Conservation (phyloP, 2,113 vertebrate species). For the Pycnonotus jocosus region DNA sequence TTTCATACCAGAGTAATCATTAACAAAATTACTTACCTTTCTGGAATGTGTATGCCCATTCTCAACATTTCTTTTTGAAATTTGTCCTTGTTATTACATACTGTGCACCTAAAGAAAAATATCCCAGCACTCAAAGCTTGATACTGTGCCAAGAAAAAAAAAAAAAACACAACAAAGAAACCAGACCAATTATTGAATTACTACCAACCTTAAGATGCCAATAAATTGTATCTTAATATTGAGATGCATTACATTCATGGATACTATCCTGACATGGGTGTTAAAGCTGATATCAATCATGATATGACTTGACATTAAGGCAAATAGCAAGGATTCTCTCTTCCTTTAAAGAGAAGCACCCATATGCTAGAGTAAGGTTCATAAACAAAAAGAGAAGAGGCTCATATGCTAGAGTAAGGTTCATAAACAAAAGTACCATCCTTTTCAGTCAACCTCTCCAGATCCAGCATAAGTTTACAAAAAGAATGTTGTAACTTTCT, state of each 20-base stretch:
- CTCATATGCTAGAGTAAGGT: neutral
- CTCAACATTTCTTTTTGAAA: slow-evolving; percentile 95
- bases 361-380: neutral
- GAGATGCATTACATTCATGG: neutral
- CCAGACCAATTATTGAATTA: slow-evolving; percentile 24
- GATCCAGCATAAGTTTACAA: neutral
- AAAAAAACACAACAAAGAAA: slow-evolving; percentile 6
- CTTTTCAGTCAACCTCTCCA: neutral
- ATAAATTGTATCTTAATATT: neutral
- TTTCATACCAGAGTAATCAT: neutral
- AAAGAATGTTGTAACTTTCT: neutral
- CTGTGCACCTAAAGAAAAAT: slow-evolving; percentile 94
- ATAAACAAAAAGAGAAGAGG: neutral
- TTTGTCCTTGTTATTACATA: slow-evolving; percentile 90
- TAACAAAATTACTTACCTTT: slow-evolving; percentile 78
- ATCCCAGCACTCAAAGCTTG: slow-evolving; percentile 92
- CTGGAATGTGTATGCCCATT: slow-evolving; percentile 95
- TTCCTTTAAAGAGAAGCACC: neutral
- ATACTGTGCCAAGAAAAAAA: slow-evolving; percentile 69
- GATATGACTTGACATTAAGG: neutral
- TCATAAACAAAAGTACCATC: neutral
- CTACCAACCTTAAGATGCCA: neutral
- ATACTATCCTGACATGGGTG: neutral
- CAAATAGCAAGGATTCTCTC: neutral
- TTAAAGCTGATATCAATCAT: neutral